Base-by-base conservation (phyloP, 2,113 vertebrate genomes). In the Lucifuga dentata region DNA sequence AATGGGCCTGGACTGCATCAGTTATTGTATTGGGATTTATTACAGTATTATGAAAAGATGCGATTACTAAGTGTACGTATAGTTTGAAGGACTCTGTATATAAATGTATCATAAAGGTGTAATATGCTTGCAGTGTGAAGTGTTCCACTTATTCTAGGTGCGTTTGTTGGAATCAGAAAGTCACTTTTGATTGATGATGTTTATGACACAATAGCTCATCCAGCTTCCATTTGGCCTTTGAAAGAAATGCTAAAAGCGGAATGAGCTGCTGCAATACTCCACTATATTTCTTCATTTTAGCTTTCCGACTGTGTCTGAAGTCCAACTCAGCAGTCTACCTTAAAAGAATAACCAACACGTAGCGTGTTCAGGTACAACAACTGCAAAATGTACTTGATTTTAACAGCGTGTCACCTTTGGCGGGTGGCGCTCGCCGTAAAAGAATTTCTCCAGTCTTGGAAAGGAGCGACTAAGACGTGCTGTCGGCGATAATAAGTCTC, bases 351-450 rank as follows among this genome's bases (percentile, higher is more conserved):
- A 29, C 46, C 45, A 45, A 43, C 19, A 0, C 67, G 43, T 32
- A 24, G 52, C 2, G 7, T 39, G 11, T 59, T 17, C 10, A n/a
- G 32, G 41, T 68, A 52, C 55, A 60, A 9, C 63, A 45, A 62
- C 51, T 66, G 50, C 48, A 56, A 51, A 56, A 16, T 51, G 38
- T 26, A 64, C 74, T 81, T 73, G 51, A 86, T 77, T 78, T 60
- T 58, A 68, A 56, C 78, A 77, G 66, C 50, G 36, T 58, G 70
- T 72, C 71, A 57, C 53, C 36, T 60, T 62, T 38, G 38, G 46
- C 2, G 10, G 17, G 32, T 39, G 24, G 56, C 16, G 8, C 44
- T 39, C 9, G 2, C 38, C 24, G 38, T 41, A 12, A 61, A 23
- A 59, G 33, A 41, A 64, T 66, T 45, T 74, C 43, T 63, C 24